Evolutionary conservation across 2,113 vertebrate genomes (phyloP), one percentile per base, ranked within the genome.

Genomic region (Eulacestoma nigropectus): DNA sequence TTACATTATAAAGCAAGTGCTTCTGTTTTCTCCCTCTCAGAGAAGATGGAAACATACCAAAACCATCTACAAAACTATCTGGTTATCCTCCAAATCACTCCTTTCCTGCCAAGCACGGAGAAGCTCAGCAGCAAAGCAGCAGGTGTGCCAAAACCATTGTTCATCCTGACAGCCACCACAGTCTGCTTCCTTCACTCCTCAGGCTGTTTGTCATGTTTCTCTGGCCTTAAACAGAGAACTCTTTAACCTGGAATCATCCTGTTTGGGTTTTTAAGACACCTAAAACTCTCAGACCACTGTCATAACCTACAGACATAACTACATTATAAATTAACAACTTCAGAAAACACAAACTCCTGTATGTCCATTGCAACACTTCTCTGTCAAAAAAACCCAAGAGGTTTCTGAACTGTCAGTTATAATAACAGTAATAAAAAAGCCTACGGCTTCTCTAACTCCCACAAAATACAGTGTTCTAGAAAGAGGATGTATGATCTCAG

Each of bases 121-220:
- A 41, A 82, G 63, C 93, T 65, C 53, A 73, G 75, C 26, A 1
- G 92, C 13, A 2, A 85, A 87, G 94, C 89, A 83, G 84, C 96
- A 96, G 90, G 94, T 97, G 75, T 85, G 95, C 95, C 93, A 96
- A 91, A 95, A 70, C 68, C 90, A 96, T 91, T 91, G 95, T 90
- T 93, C 90, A 96, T 69, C 25, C 1, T 85, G 91, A 84, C 93
- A 96, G 95, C 85, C 95, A 77, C 87, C 84, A 95, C 93, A 83
- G 79, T 67, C 91, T 93, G 93, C 79, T 95, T 94, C 94, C 93
- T 91, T 65, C 12, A 7, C 74, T 95, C 35, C 84, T 65, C 84
- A 65, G 64, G 53, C 81, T 85, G 37, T 53, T 72, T 94, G 47
- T 57, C 62, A 78, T 22, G 20, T 41, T 79, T 26, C 91, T 53